A percentile compares a stretch with the other conserved stretches of the same genome.
These are phyloP conservation scores for Bombyx mori DNA, from an alignment of 1,140 invertebrate species.

Conservation along the genomic window ASM3026992v2 NC_085114.1:9659501-9660000, in stretches of 20 bases:
- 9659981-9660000: too few relatives aligned
- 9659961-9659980: too few relatives aligned
- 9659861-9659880: too few relatives aligned
- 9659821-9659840: too few relatives aligned
- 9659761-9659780: too few relatives aligned
- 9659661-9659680: conserved; percentile 42
- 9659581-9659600: conserved; percentile 50
- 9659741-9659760: conserved; percentile 42
- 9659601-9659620: conserved; percentile 62
- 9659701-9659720: conserved; percentile 60
- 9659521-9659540: conserved; percentile 54
- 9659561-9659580: conserved; percentile 59
- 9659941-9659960: too few relatives aligned
- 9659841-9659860: too few relatives aligned
- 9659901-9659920: too few relatives aligned
- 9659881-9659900: too few relatives aligned
- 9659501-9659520: conserved; percentile 59
- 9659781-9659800: too few relatives aligned
- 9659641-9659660: conserved; percentile 61
- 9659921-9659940: too few relatives aligned
- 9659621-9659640: conserved; percentile 63
- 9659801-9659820: too few relatives aligned
- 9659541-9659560: conserved; percentile 70
- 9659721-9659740: conserved; percentile 65
- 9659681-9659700: conserved; percentile 55